phyloP scores from a whole-genome alignment of 2,113 vertebrate genomes.

The Alligator mississippiensis region DNA sequence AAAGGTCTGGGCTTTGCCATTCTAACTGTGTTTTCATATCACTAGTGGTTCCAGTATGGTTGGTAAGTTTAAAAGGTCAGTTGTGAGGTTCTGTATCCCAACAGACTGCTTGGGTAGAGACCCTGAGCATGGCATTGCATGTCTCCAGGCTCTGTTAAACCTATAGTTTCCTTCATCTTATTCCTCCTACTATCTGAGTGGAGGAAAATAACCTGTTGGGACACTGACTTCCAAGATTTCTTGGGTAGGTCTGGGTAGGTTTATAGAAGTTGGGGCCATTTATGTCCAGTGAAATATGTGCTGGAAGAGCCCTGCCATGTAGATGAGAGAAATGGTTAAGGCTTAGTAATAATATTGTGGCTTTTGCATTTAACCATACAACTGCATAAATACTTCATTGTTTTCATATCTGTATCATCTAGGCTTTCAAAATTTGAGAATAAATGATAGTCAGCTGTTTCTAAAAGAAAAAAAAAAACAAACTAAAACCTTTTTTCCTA shows the following conservation, averaged over 20 bases:
- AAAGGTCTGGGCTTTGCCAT: background rate
- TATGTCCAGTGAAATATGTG: background rate
- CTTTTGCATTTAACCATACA: conserved; percentile 6
- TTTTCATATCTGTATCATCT: conserved; percentile 22
- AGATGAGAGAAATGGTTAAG: background rate
- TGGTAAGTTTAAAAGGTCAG: background rate
- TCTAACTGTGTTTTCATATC: background rate
- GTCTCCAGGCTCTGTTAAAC: background rate
- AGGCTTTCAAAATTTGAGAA: conserved; percentile 12
- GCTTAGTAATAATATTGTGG: background rate
- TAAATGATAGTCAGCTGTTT: background rate
- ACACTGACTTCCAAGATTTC: background rate
- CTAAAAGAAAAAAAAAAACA: background rate
- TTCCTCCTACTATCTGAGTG: background rate
- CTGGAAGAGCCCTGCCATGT: background rate
- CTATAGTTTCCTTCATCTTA: background rate
- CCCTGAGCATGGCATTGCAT: rapidly evolving
- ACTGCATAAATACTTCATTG: background rate
- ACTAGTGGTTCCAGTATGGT: background rate
- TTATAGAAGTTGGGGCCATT: background rate
- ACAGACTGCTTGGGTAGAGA: rapidly evolving
- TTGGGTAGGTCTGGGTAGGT: background rate
- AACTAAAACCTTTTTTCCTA: background rate
- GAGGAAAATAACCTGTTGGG: rapidly evolving
- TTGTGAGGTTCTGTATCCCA: rapidly evolving